phyloP scores from a whole-genome alignment of 2,888 invertebrate species.

The Hermaeophaga mercurialis region DNA sequence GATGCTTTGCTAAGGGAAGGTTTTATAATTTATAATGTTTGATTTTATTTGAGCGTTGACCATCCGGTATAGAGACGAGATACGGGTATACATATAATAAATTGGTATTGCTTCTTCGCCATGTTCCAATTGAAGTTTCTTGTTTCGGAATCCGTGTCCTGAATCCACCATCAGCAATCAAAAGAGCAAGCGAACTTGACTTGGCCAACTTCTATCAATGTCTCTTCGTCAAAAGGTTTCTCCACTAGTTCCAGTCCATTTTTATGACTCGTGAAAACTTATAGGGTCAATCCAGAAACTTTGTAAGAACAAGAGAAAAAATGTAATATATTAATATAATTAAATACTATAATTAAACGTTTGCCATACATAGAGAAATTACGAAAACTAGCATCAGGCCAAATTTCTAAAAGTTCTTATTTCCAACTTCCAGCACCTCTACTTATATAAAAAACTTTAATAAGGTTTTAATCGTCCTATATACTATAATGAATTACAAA shows the following conservation, averaged over 20 bases:
- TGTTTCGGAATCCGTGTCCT: slow-evolving; percentile 46
- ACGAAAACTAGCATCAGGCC: too few relatives aligned
- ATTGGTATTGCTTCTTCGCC: slow-evolving; percentile 46
- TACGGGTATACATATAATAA: slow-evolving; percentile 38
- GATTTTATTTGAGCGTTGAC: slow-evolving; percentile 5
- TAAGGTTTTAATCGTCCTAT: slow-evolving; percentile 10
- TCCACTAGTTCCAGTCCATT: slow-evolving; percentile 21
- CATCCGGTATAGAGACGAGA: slow-evolving; percentile 11
- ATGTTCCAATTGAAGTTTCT: slow-evolving; percentile 50
- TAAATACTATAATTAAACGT: too few relatives aligned
- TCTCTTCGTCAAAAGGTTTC: slow-evolving; percentile 44
- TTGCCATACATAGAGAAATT: too few relatives aligned
- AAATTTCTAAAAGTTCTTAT: too few relatives aligned
- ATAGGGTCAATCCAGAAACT: neutral
- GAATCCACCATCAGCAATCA: slow-evolving; percentile 47
- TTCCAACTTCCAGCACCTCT: too few relatives aligned
- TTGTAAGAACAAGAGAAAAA: too few relatives aligned
- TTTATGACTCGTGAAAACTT: neutral
- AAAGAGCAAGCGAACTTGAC: slow-evolving; percentile 41
- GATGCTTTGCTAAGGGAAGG: too few relatives aligned
- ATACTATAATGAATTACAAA: slow-evolving; percentile 2
- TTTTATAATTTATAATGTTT: too few relatives aligned
- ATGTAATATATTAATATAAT: too few relatives aligned
- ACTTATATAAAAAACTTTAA: neutral
- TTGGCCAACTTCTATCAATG: slow-evolving; percentile 43